phyloP scores from a whole-genome alignment of 2,797 vertebrate genomes.

The Setipinna tenuifilis region DNA sequence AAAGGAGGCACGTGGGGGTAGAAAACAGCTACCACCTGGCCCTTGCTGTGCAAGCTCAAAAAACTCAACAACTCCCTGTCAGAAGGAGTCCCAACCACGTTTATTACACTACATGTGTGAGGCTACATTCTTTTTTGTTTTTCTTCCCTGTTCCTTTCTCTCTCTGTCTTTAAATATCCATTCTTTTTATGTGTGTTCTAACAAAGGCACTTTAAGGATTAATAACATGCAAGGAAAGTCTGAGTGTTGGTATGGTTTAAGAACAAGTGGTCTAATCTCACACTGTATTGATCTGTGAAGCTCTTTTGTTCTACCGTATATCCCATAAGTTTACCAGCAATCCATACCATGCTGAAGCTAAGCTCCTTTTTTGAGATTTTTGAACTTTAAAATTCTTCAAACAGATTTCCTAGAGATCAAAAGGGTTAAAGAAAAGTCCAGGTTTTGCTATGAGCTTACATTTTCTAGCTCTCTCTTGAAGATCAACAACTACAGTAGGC shows the following conservation, averaged over 20 bases:
- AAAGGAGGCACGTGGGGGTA: no score
- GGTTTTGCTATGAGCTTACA: not conserved
- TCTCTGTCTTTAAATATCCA: not conserved
- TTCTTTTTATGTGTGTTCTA: not conserved
- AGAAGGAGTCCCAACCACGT: not conserved
- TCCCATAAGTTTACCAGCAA: not conserved
- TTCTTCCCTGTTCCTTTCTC: no score
- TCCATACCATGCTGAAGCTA: not conserved
- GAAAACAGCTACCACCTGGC: no score
- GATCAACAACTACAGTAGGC: not conserved
- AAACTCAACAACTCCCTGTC: no score
- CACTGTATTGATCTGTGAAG: not conserved
- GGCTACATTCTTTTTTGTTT: not conserved
- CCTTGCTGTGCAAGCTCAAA: no score
- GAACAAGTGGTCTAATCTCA: not conserved
- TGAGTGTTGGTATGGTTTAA: not conserved
- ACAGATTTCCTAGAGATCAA: not conserved
- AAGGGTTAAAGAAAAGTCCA: not conserved
- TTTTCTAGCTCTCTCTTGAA: not conserved
- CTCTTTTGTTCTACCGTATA: not conserved
- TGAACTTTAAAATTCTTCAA: not conserved
- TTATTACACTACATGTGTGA: not conserved
- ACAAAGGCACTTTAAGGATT: not conserved
- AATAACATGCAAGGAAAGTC: not conserved
- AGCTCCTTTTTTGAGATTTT: not conserved